Evolutionary conservation across 2,797 vertebrate genomes (phyloP).

Genomic region (Cichlasoma orientale): DNA sequence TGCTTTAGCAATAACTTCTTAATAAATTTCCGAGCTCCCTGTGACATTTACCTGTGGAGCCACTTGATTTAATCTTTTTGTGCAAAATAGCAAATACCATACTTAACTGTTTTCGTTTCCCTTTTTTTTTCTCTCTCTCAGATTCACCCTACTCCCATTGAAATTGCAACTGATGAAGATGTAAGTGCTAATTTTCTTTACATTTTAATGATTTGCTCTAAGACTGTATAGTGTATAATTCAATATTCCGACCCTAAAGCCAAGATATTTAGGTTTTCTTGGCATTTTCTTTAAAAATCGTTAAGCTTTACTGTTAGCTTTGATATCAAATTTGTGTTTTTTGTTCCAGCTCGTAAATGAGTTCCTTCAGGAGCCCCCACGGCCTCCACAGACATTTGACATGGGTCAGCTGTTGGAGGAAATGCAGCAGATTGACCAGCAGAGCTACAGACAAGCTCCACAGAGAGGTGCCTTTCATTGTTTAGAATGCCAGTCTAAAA

Average conservation of each 20-base stretch:
- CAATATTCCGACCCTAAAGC: background rate
- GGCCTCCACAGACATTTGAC: conserved; percentile 94
- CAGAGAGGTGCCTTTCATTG: conserved; percentile 86
- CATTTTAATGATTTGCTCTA: background rate
- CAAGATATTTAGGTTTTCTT: background rate
- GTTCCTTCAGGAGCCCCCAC: conserved; percentile 92
- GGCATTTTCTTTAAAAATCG: background rate
- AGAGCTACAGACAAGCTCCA: conserved; percentile 93
- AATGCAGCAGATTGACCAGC: conserved; percentile 99
- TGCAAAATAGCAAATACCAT: background rate
- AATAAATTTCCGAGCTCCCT: background rate
- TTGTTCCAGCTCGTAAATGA: conserved; percentile 90
- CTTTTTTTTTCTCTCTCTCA: conserved; percentile 47
- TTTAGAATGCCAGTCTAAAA: background rate
- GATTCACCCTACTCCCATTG: conserved; percentile 91
- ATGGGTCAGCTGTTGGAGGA: conserved; percentile 98
- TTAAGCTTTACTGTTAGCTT: background rate
- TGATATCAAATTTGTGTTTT: conserved; percentile 2
- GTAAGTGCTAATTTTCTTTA: conserved; percentile 71
- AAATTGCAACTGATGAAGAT: conserved; percentile 93
- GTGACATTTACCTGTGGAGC: background rate
- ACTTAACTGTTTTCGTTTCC: background rate
- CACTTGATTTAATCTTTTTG: background rate
- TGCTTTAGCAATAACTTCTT: background rate
- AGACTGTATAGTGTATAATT: background rate